phyloP scores from a whole-genome alignment of 2,888 invertebrate species.

The Gymnocheta viridis region DNA sequence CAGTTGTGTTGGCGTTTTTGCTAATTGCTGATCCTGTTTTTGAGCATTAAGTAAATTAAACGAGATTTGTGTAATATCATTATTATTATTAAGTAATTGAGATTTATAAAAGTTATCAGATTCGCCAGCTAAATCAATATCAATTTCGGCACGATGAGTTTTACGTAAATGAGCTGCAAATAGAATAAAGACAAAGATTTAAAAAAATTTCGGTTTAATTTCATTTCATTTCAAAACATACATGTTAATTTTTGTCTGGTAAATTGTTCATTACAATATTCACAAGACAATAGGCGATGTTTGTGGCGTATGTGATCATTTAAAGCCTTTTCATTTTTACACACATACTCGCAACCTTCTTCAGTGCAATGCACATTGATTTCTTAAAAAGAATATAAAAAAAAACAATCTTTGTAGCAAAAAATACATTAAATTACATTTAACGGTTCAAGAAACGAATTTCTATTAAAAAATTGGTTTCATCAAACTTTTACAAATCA shows the following conservation, averaged over 20 bases:
- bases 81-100: slow-evolving; percentile 69
- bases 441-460: not conserved
- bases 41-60: slow-evolving; percentile 68
- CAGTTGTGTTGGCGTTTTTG: not conserved
- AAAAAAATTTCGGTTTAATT: not conserved
- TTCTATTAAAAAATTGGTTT: not conserved
- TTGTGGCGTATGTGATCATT: slow-evolving; percentile 71
- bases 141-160: slow-evolving; percentile 68
- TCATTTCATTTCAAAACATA: slow-evolving; percentile 9
- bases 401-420: not conserved
- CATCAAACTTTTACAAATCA: not conserved
- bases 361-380: slow-evolving; percentile 66
- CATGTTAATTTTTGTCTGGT: slow-evolving; percentile 69
- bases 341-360: slow-evolving; percentile 67
- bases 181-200: not conserved
- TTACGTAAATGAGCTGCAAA: slow-evolving; percentile 70
- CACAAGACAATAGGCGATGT: slow-evolving; percentile 71
- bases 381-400: slow-evolving; percentile 48
- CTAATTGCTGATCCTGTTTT: slow-evolving; percentile 29
- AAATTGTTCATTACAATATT: slow-evolving; percentile 70
- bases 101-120: slow-evolving; percentile 66
- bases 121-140: slow-evolving; percentile 52
- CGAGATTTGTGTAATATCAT: slow-evolving; percentile 68
- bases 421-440: not conserved
- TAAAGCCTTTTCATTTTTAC: slow-evolving; percentile 69